A percentile compares a stretch with the other conserved stretches of the same genome.
These are phyloP conservation scores for Camelus bactrianus DNA, from an alignment of 2,113 vertebrate genomes.

Conservation along the genomic window DNA sequence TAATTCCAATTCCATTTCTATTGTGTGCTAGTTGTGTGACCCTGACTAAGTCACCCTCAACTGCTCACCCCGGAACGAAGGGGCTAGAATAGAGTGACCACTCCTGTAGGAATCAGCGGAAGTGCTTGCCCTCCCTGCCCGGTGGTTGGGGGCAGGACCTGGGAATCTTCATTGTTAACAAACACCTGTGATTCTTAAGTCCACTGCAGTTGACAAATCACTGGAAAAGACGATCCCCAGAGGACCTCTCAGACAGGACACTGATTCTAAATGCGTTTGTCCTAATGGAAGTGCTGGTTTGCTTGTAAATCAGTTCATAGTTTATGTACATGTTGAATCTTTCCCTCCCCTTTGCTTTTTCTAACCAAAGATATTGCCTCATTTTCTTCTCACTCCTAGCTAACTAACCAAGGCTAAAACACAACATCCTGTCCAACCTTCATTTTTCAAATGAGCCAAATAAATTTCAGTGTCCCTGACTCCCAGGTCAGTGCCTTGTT, in stretches of 20 bases:
- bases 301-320: background rate
- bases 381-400: conserved; percentile 36
- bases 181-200: background rate
- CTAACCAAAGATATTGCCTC: background rate
- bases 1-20: conserved; percentile 27
- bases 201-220: background rate
- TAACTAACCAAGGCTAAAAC: conserved; percentile 53
- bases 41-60: background rate
- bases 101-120: background rate
- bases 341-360: conserved; percentile 34
- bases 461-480: conserved; percentile 61
- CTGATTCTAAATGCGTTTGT: background rate
- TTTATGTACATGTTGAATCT: background rate
- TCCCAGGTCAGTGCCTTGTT: conserved; percentile 33
- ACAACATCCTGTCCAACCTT: conserved; percentile 38
- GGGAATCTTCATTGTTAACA: background rate
- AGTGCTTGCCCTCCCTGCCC: background rate
- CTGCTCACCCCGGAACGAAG: background rate
- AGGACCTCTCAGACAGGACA: background rate
- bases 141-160: background rate
- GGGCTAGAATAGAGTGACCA: background rate
- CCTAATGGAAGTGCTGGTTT: background rate
- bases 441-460: conserved; percentile 57
- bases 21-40: background rate
- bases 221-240: background rate